Evolutionary conservation across 35 echinoderm and acorn worm species (phyloP).

Genomic region (Amphiura filiformis): DNA sequence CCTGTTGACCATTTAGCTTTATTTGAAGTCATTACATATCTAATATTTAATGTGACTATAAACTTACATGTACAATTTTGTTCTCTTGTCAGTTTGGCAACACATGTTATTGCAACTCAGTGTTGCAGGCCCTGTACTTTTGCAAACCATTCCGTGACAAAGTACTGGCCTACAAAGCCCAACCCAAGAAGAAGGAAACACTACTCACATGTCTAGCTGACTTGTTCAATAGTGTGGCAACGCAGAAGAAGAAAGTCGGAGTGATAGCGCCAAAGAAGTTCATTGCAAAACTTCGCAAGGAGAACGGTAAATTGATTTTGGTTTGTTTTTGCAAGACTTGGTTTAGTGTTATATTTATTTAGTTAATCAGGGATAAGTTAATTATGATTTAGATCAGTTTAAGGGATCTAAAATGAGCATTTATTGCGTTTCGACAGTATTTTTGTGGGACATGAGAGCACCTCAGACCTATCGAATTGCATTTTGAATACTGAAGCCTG

Average conservation of each 20-base stretch:
- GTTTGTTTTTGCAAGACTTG: too few species aligned
- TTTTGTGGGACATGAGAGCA: too few species aligned
- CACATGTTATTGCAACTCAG: slow-evolving; percentile 97
- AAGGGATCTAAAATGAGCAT: too few species aligned
- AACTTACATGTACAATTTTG: background rate
- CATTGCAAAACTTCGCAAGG: slow-evolving; percentile 79
- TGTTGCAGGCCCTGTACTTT: slow-evolving; percentile 95
- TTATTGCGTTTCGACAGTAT: too few species aligned
- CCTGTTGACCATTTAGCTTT: too few species aligned
- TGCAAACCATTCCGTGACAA: slow-evolving; percentile 94
- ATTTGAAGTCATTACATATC: too few species aligned
- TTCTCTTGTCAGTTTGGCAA: slow-evolving; percentile 83
- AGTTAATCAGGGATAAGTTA: too few species aligned
- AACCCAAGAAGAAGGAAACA: slow-evolving; percentile 97
- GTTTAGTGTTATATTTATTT: too few species aligned
- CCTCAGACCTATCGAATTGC: too few species aligned
- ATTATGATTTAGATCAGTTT: too few species aligned
- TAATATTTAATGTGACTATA: too few species aligned
- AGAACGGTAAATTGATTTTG: slow-evolving; percentile 99
- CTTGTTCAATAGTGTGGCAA: slow-evolving; percentile 89
- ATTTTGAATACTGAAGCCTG: too few species aligned
- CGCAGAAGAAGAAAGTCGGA: slow-evolving; percentile 97
- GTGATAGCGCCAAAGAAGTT: slow-evolving; percentile 98
- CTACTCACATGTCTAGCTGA: slow-evolving; percentile 85
- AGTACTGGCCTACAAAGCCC: slow-evolving; percentile 78